These are phyloP conservation scores for Corythornis vintsioides DNA, from an alignment of 2,113 vertebrate genomes.

Conservation along the genomic window DNA sequence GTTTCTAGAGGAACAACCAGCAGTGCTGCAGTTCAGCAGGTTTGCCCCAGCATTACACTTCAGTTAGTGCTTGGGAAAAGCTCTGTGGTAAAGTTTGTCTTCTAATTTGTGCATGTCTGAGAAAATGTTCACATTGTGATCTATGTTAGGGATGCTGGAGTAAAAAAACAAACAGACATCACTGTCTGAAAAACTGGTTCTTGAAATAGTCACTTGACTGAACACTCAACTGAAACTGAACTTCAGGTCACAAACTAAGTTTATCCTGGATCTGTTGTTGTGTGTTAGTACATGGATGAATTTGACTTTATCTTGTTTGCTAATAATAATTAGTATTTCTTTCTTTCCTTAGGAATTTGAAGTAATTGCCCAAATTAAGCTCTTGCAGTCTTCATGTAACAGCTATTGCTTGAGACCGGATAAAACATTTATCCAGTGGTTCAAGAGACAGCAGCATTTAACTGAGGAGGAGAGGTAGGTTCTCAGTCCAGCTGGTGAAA, in stretches of 20 bases:
- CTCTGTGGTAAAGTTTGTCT: not conserved
- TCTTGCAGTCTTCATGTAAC: constrained; percentile 93
- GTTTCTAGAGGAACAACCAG: not conserved
- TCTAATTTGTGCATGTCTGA: not conserved
- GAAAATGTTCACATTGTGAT: not conserved
- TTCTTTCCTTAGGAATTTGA: constrained; percentile 87
- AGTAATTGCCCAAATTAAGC: constrained; percentile 94
- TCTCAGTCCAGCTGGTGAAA: not conserved
- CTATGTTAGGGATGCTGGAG: not conserved
- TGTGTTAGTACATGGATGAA: not conserved
- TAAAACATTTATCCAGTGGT: constrained; percentile 88
- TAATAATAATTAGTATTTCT: not conserved
- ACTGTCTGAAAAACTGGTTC: not conserved
- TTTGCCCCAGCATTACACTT: no score
- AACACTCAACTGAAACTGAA: not conserved
- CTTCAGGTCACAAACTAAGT: not conserved
- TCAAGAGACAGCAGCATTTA: constrained; percentile 82
- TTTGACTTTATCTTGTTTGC: not conserved
- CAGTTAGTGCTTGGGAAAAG: not conserved
- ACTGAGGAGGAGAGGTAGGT: constrained; percentile 90
- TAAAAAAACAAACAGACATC: not conserved
- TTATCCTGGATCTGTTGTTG: not conserved
- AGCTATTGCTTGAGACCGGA: constrained; percentile 89
- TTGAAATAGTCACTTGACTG: not conserved
- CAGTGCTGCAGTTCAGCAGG: rapidly evolving